These are phyloP conservation scores for Athrips mouffetella DNA, from an alignment of 2,888 invertebrate genomes.

Conservation along the genomic window DNA sequence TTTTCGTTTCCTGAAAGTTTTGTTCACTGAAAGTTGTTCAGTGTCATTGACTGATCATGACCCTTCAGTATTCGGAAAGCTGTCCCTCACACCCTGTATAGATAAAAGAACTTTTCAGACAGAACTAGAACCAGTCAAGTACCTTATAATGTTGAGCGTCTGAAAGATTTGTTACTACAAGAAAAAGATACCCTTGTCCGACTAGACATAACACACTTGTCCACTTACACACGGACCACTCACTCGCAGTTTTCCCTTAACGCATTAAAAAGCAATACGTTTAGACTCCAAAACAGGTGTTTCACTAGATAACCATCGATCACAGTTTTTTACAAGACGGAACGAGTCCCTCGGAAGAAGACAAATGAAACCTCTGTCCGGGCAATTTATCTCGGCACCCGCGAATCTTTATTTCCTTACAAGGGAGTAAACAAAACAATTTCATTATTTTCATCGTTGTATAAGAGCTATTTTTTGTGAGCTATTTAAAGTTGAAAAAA, in stretches of 20 bases:
- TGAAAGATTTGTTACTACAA: no score
- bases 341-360: constrained; percentile 37
- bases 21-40: no score
- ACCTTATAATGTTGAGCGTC: no score
- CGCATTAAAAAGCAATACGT: constrained; percentile 21
- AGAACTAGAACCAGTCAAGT: no score
- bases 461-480: neutral
- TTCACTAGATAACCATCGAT: constrained; percentile 49
- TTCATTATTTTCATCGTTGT: constrained; percentile 21
- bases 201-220: no score
- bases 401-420: constrained; percentile 17
- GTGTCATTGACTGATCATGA: no score
- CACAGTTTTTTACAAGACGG: constrained; percentile 51
- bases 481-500: no score
- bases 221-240: neutral
- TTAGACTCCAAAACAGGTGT: constrained; percentile 51
- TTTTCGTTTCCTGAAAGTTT: no score
- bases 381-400: constrained; percentile 32
- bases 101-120: no score
- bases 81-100: no score
- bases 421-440: constrained; percentile 22
- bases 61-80: no score
- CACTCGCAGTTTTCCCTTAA: neutral
- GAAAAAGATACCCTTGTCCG: no score
- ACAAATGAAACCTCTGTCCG: constrained; percentile 48